phyloP scores from a whole-genome alignment of 2,888 invertebrate genomes.

The Cryptus armator region DNA sequence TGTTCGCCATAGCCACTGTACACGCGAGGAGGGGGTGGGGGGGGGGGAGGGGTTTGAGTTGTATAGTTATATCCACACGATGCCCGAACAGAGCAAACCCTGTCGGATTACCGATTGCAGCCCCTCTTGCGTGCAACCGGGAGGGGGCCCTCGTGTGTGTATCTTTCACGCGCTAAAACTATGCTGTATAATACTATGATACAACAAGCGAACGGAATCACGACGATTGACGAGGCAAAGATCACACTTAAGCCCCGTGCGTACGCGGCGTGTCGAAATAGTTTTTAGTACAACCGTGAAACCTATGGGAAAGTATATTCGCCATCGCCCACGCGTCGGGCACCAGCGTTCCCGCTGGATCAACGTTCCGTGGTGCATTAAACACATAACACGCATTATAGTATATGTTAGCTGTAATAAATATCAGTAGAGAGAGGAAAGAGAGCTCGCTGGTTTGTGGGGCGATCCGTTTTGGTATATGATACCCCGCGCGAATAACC shows the following conservation, averaged over 20 bases:
- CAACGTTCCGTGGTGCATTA: constrained; percentile 57
- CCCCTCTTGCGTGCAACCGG: constrained; percentile 49
- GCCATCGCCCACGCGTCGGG: constrained; percentile 48
- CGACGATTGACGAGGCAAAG: constrained; percentile 52
- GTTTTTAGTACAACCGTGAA: constrained; percentile 30
- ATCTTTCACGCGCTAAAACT: constrained; percentile 63
- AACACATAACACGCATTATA: constrained; percentile 58
- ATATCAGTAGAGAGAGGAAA: constrained; percentile 11
- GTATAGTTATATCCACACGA: constrained; percentile 28
- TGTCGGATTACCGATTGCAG: constrained; percentile 62
- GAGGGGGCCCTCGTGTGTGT: constrained; percentile 43
- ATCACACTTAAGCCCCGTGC: constrained; percentile 65
- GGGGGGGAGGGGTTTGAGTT: constrained; percentile 25
- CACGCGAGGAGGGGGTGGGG: constrained; percentile 3
- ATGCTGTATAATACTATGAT: constrained; percentile 26
- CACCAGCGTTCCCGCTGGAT: constrained; percentile 21
- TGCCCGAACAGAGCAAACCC: constrained; percentile 59
- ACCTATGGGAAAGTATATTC: constrained; percentile 59
- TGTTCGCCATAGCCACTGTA: constrained; percentile 29
- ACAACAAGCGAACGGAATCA: constrained; percentile 48
- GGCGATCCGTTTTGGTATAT: constrained; percentile 19
- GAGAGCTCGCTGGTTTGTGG: constrained; percentile 5
- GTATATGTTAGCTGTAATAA: constrained; percentile 39
- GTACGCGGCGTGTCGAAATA: constrained; percentile 56
- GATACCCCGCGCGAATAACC: constrained; percentile 46